phyloP scores from a whole-genome alignment of 2,797 vertebrate species.

The Emys orbicularis region DNA sequence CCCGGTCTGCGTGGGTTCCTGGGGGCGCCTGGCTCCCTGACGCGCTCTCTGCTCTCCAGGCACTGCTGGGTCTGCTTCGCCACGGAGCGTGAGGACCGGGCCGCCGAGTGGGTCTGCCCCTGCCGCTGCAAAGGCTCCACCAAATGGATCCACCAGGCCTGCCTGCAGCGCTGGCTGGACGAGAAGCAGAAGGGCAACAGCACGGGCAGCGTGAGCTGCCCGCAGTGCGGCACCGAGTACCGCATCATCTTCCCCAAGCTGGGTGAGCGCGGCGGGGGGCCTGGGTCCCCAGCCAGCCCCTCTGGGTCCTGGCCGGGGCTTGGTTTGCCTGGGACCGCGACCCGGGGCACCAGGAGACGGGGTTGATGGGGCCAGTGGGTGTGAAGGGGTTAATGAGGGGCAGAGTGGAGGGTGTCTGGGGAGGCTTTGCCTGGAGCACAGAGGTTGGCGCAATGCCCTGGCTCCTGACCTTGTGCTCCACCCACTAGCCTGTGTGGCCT shows the following conservation, averaged over 20 bases:
- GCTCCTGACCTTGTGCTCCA: neutral
- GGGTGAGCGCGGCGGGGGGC: constrained; percentile 58
- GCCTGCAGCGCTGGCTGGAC: constrained; percentile 87
- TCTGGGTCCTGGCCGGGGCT: too few relatives aligned
- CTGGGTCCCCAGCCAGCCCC: too few relatives aligned
- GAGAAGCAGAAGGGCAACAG: constrained; percentile 86
- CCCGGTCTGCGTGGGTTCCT: too few relatives aligned
- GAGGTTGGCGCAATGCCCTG: neutral
- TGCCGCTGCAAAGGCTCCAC: constrained; percentile 87
- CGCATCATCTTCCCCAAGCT: constrained; percentile 83
- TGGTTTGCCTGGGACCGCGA: neutral
- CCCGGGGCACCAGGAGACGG: too few relatives aligned
- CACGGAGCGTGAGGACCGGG: constrained; percentile 81
- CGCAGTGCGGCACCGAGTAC: constrained; percentile 85
- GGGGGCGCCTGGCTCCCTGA: too few relatives aligned
- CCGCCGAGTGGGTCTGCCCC: constrained; percentile 85
- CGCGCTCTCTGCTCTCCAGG: constrained; percentile 26
- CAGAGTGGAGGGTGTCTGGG: neutral
- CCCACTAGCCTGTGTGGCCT: neutral
- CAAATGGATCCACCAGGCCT: constrained; percentile 88
- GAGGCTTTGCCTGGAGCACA: too few relatives aligned
- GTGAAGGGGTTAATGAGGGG: neutral
- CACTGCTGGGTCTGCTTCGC: constrained; percentile 89
- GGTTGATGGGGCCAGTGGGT: too few relatives aligned
- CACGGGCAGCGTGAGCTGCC: constrained; percentile 80